Evolutionary conservation across 1,140 invertebrate genomes (phyloP), one percentile per base, ranked within the genome.

Genomic region (Drosophila bocqueti): DNA sequence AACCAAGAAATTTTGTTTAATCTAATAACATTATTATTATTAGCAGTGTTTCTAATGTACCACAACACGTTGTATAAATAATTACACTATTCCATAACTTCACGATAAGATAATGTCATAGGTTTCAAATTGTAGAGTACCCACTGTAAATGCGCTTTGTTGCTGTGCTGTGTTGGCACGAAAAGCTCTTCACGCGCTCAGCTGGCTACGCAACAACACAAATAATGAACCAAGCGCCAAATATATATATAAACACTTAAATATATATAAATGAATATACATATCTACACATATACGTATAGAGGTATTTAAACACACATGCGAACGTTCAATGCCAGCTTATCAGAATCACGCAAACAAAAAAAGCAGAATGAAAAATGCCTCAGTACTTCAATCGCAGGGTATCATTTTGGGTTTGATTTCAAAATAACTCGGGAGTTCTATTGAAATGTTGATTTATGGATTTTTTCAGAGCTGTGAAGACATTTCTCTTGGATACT

Each of bases 161-260:
- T 91, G 82, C 85, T 80, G 71, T 63, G 86, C 72, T 82, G 66
- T 57, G 83, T 69, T 86, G 86, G 86, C 85, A 91, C 45, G 31
- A 68, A 87, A 86, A 87, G 81, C 83, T 83, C 80, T 87, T 57
- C 80, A 83, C 76, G 76, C 84, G 76, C 72, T 84, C 84, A 89
- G 84, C 83, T 83, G 84, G 46, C 77, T 43, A 65, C 65, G 34
- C 26, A 66, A 73, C 54, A 68, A 72, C 57, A 82, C 45, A 63
- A 71, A 31, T 68, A 43, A 68, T 59, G 54, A 76, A 57, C 40
- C 59, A 43, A 64, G 43, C 31, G 36, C 36, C 9, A 18, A 59
- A 54, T 40, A 64, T 59, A 64, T 59, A 43, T 21, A 34, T 55
- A 38, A 49, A 45, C 29, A 62, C 52, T 72, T 43, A 52, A 72